Evolutionary conservation across 2,888 invertebrate species (phyloP).

Genomic region (Mesochorus sp.): DNA sequence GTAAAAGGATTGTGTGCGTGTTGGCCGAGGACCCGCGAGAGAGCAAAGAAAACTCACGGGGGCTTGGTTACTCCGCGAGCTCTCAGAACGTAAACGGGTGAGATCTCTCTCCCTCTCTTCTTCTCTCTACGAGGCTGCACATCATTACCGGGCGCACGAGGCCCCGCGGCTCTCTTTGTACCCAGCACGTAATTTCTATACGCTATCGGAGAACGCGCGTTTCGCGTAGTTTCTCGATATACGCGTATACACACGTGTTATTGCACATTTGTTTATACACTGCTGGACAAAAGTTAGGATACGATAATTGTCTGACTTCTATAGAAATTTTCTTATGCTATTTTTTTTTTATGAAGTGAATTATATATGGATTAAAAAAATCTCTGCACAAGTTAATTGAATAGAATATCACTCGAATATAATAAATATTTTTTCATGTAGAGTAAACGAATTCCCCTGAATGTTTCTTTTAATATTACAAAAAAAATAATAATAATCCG

Average conservation of each 20-base stretch:
- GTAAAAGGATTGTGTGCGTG: conserved; percentile 16
- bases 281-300: no score
- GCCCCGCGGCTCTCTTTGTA: conserved; percentile 76
- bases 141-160: conserved; percentile 74
- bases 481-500: no score
- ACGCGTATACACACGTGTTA: neutral
- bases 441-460: no score
- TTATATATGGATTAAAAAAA: no score
- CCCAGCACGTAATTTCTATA: conserved; percentile 75
- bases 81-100: conserved; percentile 19
- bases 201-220: conserved; percentile 71
- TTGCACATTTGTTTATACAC: no score
- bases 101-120: conserved; percentile 22
- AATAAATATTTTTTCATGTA: no score
- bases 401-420: no score
- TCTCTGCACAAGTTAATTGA: no score
- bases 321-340: no score
- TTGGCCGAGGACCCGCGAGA: conserved; percentile 13
- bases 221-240: conserved; percentile 46
- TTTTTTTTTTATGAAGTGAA: no score
- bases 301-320: no score
- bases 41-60: conserved; percentile 33
- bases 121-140: conserved; percentile 64
- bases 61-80: conserved; percentile 24
- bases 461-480: no score